Evolutionary conservation across 2,888 invertebrate genomes (phyloP).

Genomic region (Pycnomerus fuliginosus): DNA sequence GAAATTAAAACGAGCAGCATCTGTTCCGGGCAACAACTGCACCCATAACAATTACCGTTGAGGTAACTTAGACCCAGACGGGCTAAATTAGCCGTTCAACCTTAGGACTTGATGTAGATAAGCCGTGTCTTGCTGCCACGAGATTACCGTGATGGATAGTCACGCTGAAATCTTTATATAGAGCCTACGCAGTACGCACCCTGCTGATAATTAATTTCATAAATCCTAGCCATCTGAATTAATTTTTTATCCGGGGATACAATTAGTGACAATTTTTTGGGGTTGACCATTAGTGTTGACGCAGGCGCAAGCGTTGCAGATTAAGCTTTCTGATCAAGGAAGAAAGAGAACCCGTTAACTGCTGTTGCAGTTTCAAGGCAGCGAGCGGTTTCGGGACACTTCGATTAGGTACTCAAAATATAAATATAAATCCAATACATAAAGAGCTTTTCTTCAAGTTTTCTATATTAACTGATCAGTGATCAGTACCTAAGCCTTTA

Average conservation of each 20-base stretch:
- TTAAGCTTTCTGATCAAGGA: no score
- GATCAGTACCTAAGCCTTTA: no score
- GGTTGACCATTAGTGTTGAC: no score
- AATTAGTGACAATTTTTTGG: neutral
- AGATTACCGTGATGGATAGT: slow-evolving; percentile 18
- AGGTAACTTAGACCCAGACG: slow-evolving; percentile 22
- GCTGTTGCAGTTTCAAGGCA: no score
- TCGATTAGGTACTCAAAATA: no score
- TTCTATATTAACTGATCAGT: no score
- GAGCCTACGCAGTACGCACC: slow-evolving; percentile 1
- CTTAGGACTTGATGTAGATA: slow-evolving; percentile 20
- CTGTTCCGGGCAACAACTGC: slow-evolving; percentile 17
- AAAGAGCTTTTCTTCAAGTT: no score
- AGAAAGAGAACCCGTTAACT: no score
- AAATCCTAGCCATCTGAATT: no score
- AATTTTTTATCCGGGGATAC: neutral
- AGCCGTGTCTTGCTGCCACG: slow-evolving; percentile 20
- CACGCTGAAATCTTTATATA: slow-evolving; percentile 11
- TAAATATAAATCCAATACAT: no score
- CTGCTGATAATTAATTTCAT: slow-evolving; percentile 6
- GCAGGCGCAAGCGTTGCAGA: no score
- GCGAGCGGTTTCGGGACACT: no score
- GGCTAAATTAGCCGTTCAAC: slow-evolving; percentile 23
- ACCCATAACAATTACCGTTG: slow-evolving; percentile 24
- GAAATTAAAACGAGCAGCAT: slow-evolving; percentile 13